Percentiles rank a stretch among this genome's conserved stretches.
phyloP scores from a whole-genome alignment of 2,113 vertebrate species.

The Corythaeola cristata region DNA sequence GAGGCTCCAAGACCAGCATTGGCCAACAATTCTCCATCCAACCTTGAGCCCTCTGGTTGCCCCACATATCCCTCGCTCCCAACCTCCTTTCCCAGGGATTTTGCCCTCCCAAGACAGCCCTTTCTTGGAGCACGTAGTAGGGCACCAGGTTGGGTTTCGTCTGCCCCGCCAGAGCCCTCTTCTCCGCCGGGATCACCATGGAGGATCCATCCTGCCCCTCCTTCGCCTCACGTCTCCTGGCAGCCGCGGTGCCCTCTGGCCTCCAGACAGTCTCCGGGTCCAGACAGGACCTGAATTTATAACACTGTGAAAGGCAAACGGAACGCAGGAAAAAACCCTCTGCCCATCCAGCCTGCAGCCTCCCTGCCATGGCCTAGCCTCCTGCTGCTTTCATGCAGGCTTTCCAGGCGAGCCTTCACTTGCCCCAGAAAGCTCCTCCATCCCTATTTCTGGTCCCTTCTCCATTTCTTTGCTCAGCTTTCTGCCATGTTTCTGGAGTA shows the following conservation, averaged over 20 bases:
- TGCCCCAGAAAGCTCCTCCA: neutral
- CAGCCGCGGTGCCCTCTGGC: neutral
- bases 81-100: neutral
- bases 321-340: neutral
- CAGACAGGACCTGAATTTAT: neutral
- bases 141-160: neutral
- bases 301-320: neutral
- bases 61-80: neutral
- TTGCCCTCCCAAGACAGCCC: neutral
- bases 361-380: neutral
- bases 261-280: neutral
- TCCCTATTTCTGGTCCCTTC: neutral
- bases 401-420: neutral
- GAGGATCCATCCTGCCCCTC: neutral
- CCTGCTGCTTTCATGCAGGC: neutral
- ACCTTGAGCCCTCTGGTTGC: neutral
- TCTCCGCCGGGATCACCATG: neutral
- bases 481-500: neutral
- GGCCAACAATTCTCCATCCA: neutral
- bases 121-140: neutral
- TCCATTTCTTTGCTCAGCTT: neutral
- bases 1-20: neutral
- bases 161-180: neutral
- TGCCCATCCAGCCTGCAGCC: neutral
- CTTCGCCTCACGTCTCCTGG: neutral